These are phyloP conservation scores for Solea solea DNA, from an alignment of 2,113 vertebrate genomes.

Conservation along the genomic window DNA sequence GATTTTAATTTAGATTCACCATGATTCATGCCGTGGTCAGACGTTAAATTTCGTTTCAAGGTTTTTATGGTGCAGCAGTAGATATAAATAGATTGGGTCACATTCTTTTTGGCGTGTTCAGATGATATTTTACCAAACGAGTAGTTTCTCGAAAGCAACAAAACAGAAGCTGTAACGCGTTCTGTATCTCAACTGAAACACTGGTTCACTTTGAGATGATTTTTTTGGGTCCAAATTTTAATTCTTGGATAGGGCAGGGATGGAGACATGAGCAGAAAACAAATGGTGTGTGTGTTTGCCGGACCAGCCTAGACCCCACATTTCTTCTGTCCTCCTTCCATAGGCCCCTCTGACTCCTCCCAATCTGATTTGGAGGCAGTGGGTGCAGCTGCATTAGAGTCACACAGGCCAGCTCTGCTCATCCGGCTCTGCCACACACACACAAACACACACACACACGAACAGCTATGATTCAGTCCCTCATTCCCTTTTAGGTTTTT, in stretches of 20 bases:
- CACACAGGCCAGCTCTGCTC: constrained; percentile 53
- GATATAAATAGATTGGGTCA: neutral
- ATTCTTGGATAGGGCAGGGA: constrained; percentile 58
- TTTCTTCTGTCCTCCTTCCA: constrained; percentile 46
- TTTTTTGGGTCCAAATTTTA: constrained; percentile 34
- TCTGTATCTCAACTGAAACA: constrained; percentile 16
- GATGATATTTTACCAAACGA: constrained; percentile 20
- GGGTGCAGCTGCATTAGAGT: constrained; percentile 69
- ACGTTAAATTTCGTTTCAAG: neutral
- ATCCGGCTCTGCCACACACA: constrained; percentile 45
- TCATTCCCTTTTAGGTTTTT: constrained; percentile 27
- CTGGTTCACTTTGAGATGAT: constrained; percentile 14
- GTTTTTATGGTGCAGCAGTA: constrained; percentile 8
- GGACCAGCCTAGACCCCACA: constrained; percentile 45
- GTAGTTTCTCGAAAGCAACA: constrained; percentile 26
- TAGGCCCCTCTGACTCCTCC: constrained; percentile 58
- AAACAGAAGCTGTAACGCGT: constrained; percentile 30
- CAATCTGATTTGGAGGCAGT: constrained; percentile 64
- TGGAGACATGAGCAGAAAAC: constrained; percentile 69
- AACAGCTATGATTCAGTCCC: constrained; percentile 56
- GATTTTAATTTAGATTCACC: too few species aligned
- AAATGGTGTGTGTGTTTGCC: constrained; percentile 43
- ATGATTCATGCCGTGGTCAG: too few species aligned
- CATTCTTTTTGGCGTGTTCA: constrained; percentile 18
- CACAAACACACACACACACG: constrained; percentile 21